Evolutionary conservation across 2,888 invertebrate genomes (phyloP).

Genomic region (Drosophila birchii): DNA sequence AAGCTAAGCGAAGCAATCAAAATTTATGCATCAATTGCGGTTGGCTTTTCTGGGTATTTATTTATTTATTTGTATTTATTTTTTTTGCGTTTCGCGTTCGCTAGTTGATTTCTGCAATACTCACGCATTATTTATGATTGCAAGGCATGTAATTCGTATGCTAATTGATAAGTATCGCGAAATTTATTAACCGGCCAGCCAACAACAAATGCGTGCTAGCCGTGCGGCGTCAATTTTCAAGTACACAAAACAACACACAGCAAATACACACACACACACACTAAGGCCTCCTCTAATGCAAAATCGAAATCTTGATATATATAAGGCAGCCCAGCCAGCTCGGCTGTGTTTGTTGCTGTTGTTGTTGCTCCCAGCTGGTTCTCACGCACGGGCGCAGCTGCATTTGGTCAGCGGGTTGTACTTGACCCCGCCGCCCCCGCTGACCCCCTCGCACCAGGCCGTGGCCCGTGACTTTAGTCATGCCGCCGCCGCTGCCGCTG

Average conservation of each 20-base stretch:
- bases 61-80: background rate
- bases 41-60: constrained; percentile 29
- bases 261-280: constrained; percentile 15
- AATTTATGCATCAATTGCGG: constrained; percentile 65
- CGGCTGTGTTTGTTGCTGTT: constrained; percentile 29
- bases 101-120: constrained; percentile 48
- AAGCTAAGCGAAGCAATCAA: constrained; percentile 52
- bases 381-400: constrained; percentile 78
- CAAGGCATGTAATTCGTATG: constrained; percentile 82
- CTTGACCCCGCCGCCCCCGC: constrained; percentile 62
- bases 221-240: constrained; percentile 77
- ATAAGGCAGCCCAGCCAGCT: constrained; percentile 58
- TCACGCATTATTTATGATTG: constrained; percentile 83
- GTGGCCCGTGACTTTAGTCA: constrained; percentile 63
- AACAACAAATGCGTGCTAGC: constrained; percentile 71
- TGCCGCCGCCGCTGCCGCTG: constrained; percentile 43
- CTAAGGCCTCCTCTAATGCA: constrained; percentile 60
- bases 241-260: constrained; percentile 54
- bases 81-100: constrained; percentile 10
- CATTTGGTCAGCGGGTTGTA: constrained; percentile 66
- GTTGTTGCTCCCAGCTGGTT: constrained; percentile 66
- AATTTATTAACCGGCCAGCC: constrained; percentile 77
- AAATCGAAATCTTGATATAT: constrained; percentile 78
- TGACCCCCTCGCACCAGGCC: constrained; percentile 45
- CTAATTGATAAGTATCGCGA: constrained; percentile 80